Evolutionary conservation across 2,797 vertebrate species (phyloP).

Genomic region (Hoplostethus mediterraneus): DNA sequence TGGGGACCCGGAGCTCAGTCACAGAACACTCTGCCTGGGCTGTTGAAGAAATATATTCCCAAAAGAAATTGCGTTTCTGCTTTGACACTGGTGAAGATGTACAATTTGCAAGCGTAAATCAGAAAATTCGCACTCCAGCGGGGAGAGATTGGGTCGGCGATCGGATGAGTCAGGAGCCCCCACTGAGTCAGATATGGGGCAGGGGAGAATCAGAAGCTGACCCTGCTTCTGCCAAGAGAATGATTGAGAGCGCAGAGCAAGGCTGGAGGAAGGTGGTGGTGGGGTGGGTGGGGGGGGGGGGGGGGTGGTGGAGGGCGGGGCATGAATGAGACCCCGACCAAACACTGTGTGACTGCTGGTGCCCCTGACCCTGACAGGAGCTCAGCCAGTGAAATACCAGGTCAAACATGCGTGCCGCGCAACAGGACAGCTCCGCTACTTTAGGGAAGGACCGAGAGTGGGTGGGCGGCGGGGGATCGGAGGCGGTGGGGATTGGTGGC

Average conservation of each 20-base stretch:
- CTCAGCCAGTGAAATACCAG: constrained; percentile 68
- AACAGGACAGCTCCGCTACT: constrained; percentile 49
- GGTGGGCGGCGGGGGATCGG: not conserved
- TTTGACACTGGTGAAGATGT: constrained; percentile 74
- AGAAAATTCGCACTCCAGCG: constrained; percentile 76
- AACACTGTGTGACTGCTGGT: constrained; percentile 58
- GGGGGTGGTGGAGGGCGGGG: not conserved
- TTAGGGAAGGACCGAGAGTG: not conserved
- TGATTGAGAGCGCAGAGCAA: constrained; percentile 72
- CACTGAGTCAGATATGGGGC: constrained; percentile 74
- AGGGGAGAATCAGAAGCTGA: constrained; percentile 69
- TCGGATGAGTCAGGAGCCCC: constrained; percentile 80
- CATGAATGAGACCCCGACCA: constrained; percentile 72
- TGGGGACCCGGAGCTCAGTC: constrained; percentile 55
- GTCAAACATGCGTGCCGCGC: constrained; percentile 66
- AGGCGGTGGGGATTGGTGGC: not conserved
- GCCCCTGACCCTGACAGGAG: constrained; percentile 65
- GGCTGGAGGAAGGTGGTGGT: constrained; percentile 28
- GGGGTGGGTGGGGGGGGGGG: constrained; percentile 40
- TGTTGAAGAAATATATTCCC: constrained; percentile 77
- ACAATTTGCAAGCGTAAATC: constrained; percentile 80
- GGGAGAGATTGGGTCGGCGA: constrained; percentile 74
- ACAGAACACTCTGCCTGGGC: constrained; percentile 75
- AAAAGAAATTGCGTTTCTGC: constrained; percentile 78
- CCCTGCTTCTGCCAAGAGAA: constrained; percentile 58